These are phyloP conservation scores for Cherax destructor DNA, from an alignment of 1,140 invertebrate genomes.

Conservation along the genomic window DNA sequence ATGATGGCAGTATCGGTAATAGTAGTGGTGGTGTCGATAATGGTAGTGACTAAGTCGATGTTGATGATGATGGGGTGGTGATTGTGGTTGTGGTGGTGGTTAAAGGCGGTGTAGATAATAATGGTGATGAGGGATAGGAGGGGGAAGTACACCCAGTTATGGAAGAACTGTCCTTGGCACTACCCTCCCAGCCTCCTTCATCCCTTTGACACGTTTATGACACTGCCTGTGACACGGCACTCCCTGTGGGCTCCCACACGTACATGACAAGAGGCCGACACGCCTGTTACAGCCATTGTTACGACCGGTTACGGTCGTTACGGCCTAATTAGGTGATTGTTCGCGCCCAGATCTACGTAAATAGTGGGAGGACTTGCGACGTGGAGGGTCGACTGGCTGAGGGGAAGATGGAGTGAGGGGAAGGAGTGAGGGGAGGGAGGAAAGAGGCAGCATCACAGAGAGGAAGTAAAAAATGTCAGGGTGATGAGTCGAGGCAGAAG, in stretches of 20 bases:
- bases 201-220: not conserved
- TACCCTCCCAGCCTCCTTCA: not conserved
- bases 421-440: not conserved
- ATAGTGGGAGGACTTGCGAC: slow-evolving; percentile 14
- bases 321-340: slow-evolving; percentile 55
- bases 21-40: not conserved
- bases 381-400: slow-evolving; percentile 18
- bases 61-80: not conserved
- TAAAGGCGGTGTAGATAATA: too few relatives aligned
- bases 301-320: slow-evolving; percentile 40
- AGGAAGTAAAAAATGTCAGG: not conserved
- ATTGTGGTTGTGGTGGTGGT: not conserved
- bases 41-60: not conserved
- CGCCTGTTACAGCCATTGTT: slow-evolving; percentile 58
- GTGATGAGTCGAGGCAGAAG: not conserved
- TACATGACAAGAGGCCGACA: slow-evolving; percentile 25
- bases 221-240: not conserved
- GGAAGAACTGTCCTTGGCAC: too few relatives aligned
- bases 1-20: not conserved
- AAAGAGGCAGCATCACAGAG: not conserved
- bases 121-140: too few relatives aligned
- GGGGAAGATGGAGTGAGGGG: not conserved
- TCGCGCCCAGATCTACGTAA: slow-evolving; percentile 49
- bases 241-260: too few relatives aligned
- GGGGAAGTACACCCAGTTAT: not conserved